phyloP scores from a whole-genome alignment of 1,140 invertebrate genomes.

The Penaeus japonicus region DNA sequence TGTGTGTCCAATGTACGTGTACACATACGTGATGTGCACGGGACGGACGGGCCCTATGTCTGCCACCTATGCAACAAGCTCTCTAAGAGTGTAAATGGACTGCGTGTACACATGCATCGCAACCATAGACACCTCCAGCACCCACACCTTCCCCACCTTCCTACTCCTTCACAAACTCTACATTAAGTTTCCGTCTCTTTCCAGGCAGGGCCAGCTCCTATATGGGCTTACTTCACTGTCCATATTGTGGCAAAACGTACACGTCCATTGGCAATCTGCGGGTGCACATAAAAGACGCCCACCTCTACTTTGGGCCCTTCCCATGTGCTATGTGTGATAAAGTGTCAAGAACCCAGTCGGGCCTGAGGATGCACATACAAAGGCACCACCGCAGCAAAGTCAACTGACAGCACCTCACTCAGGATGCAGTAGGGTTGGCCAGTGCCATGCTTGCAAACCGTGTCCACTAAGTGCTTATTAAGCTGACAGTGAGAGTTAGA shows the following conservation, averaged over 20 bases:
- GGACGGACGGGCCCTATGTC: constrained; percentile 56
- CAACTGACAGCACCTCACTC: constrained; percentile 49
- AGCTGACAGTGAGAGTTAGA: constrained; percentile 44
- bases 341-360: constrained; percentile 58
- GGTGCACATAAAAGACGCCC: constrained; percentile 58
- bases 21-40: constrained; percentile 59
- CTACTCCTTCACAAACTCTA: constrained; percentile 41
- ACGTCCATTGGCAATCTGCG: constrained; percentile 58
- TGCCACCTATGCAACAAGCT: constrained; percentile 59
- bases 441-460: constrained; percentile 45
- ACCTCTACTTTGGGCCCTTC: constrained; percentile 57
- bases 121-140: constrained; percentile 51
- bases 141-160: constrained; percentile 44
- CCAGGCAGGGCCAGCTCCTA: constrained; percentile 57
- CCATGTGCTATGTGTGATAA: constrained; percentile 57
- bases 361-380: constrained; percentile 58
- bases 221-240: constrained; percentile 57
- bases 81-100: constrained; percentile 59
- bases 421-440: constrained; percentile 45
- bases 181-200: constrained; percentile 58
- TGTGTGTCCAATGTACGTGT: constrained; percentile 53
- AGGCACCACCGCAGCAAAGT: constrained; percentile 57
- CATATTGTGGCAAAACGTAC: constrained; percentile 59
- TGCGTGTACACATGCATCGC: constrained; percentile 58
- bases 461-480: constrained; percentile 47